Base-by-base conservation (phyloP, 1,140 invertebrate genomes). In the Drosophila kepulauana region DNA sequence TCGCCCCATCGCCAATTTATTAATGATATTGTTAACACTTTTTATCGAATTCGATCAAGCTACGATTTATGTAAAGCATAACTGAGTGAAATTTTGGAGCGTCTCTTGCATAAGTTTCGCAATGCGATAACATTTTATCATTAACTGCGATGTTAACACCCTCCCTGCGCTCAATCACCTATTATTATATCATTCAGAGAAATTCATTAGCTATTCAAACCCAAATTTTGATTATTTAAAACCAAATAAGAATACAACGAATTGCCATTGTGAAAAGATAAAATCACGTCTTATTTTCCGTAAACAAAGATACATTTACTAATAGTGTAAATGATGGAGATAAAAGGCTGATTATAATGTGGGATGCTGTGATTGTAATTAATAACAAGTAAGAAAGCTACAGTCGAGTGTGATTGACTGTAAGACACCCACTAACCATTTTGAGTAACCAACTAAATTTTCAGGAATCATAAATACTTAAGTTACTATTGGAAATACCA, bases 91-190 rank as follows among this genome's bases (percentile, higher is more conserved):
- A 75, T 70, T 57, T 74, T 6, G 3, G 20, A 38, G 7, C 25
- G 38, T 52, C 49, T 28, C 65, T 75, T 74, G 71, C 57, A 45
- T 74, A 74, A 74, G 57, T 38, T 59, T 59, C 5, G 52, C 35
- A 41, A 16, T 56, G 38, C 64, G 28, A 57, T 57, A 67, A 66
- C 41, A 56, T 45, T 43, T 57, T 30, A 68, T 56, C 49, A 30
- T 48, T 16, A 28, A 49, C 33, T 49, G 49, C 15, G 13, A 3
- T 58, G 10, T 71, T 56, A 33, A 63, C 58, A 63, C 30, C 30
- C 41, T 43, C 11, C n/a, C n/a, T 56, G 33, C n/a, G 16, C 45
- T 15, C 5, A 56, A 8, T 16, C 1, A 48, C 1, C 11, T 38
- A 25, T 30, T 59, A 41, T 49, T 59, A 41, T 49, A 38, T 67